These are phyloP conservation scores for Leptogaster cylindrica DNA, from an alignment of 2,888 invertebrate species.

Conservation along the genomic window DNA sequence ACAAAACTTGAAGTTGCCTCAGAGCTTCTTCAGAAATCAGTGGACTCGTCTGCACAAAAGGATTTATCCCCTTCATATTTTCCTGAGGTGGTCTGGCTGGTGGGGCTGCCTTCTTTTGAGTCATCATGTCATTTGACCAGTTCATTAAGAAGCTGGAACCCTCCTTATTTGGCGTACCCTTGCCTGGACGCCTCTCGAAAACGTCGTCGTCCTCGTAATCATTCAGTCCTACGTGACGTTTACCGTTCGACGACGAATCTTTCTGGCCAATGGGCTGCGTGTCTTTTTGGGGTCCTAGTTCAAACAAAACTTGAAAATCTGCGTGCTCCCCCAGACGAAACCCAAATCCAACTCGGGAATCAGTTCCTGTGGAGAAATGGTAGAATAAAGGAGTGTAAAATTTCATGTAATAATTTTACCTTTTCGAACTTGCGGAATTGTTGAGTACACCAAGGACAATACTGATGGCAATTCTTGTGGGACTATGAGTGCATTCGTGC, in stretches of 20 bases:
- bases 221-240: slow-evolving; percentile 55
- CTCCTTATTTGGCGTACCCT: slow-evolving; percentile 60
- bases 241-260: slow-evolving; percentile 54
- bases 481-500: slow-evolving; percentile 68
- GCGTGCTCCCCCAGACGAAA: slow-evolving; percentile 82
- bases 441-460: slow-evolving; percentile 80
- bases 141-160: slow-evolving; percentile 66
- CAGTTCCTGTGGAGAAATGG: slow-evolving; percentile 70
- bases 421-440: slow-evolving; percentile 84
- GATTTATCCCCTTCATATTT: slow-evolving; percentile 50
- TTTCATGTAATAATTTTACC: slow-evolving; percentile 63
- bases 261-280: slow-evolving; percentile 71
- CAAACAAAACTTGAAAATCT: slow-evolving; percentile 78
- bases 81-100: background rate
- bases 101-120: slow-evolving; percentile 49
- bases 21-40: slow-evolving; percentile 60
- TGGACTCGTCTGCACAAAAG: slow-evolving; percentile 62
- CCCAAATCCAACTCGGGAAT: slow-evolving; percentile 79
- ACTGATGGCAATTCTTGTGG: slow-evolving; percentile 82
- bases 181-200: slow-evolving; percentile 28
- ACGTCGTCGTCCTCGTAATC: too few relatives aligned
- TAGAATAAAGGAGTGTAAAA: background rate
- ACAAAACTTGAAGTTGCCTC: slow-evolving; percentile 58
- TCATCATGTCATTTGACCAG: slow-evolving; percentile 68
- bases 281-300: slow-evolving; percentile 79